Conservation (phyloP, 1,140 invertebrate genomes). For the Zophobas morio region DNA sequence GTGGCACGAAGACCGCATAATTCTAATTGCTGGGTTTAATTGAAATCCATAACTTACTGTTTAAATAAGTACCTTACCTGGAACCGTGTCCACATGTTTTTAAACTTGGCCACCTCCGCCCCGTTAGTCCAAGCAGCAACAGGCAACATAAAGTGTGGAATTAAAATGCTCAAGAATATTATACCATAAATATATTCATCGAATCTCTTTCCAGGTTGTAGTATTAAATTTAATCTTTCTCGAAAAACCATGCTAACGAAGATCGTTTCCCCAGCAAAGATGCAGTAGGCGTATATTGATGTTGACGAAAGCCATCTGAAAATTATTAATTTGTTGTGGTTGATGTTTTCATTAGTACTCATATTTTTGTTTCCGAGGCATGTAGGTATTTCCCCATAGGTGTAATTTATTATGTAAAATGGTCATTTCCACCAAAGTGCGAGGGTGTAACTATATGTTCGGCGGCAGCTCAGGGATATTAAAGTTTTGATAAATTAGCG, state of each 20-base stretch:
- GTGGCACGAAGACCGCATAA: no score
- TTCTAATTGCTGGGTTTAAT: no score
- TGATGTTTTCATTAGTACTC: conserved; percentile 6
- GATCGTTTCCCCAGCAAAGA: conserved; percentile 63
- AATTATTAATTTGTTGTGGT: conserved; percentile 17
- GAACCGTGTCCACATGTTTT: conserved; percentile 82
- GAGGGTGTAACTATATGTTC: conserved; percentile 3
- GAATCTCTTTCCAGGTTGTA: conserved; percentile 74
- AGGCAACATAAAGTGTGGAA: conserved; percentile 77
- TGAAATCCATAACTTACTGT: background rate
- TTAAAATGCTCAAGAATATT: conserved; percentile 79
- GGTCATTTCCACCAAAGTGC: background rate
- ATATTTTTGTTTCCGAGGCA: background rate
- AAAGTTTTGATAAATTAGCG: background rate
- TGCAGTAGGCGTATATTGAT: conserved; percentile 63
- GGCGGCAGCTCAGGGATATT: background rate
- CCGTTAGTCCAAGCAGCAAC: conserved; percentile 79
- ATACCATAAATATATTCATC: conserved; percentile 81
- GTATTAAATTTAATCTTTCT: conserved; percentile 62
- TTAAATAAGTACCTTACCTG: conserved; percentile 67
- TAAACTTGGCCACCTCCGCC: conserved; percentile 77
- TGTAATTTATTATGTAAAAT: background rate
- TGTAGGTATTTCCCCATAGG: background rate
- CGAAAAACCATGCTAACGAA: conserved; percentile 65
- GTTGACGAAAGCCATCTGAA: conserved; percentile 64